These are phyloP conservation scores for Musca domestica DNA, from an alignment of 1,140 invertebrate genomes.

Conservation along the genomic window DNA sequence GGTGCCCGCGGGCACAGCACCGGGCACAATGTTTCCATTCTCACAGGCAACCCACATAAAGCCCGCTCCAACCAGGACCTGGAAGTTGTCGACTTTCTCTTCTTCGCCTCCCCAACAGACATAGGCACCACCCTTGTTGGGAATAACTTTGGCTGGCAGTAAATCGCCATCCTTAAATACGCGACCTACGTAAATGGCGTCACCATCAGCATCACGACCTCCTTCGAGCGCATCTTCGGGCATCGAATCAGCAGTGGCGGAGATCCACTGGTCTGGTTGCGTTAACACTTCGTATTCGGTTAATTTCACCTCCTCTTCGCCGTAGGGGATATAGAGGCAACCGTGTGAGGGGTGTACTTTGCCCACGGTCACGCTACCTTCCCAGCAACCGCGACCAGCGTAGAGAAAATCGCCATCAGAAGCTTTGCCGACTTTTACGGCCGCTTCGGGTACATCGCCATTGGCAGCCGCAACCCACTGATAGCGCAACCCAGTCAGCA, in stretches of 20 bases:
- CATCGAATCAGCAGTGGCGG: conserved; percentile 32
- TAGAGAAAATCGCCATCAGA: conserved; percentile 64
- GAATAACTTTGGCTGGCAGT: conserved; percentile 54
- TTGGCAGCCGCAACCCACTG: conserved; percentile 56
- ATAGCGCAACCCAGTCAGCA: conserved; percentile 55
- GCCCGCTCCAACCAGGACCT: conserved; percentile 53
- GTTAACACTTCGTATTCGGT: conserved; percentile 43
- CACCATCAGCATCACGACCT: conserved; percentile 54
- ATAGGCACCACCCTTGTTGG: conserved; percentile 51
- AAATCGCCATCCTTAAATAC: conserved; percentile 50
- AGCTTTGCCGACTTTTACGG: conserved; percentile 60
- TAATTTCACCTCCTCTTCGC: conserved; percentile 60
- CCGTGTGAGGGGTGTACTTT: conserved; percentile 72
- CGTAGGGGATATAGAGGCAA: conserved; percentile 69
- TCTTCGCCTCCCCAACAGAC: conserved; percentile 54
- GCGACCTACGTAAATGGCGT: conserved; percentile 56
- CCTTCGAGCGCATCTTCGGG: conserved; percentile 53
- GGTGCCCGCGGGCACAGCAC: conserved; percentile 61
- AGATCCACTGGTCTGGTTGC: conserved; percentile 38
- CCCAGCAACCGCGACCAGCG: conserved; percentile 62
- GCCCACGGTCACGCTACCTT: conserved; percentile 67
- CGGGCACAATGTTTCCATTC: conserved; percentile 57
- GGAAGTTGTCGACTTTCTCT: conserved; percentile 52
- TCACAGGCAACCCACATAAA: conserved; percentile 55
- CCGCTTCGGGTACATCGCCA: conserved; percentile 57